A percentile compares a stretch with the other conserved stretches of the same genome.
These are phyloP conservation scores for Helarctos malayanus DNA, from an alignment of 2,797 vertebrate species.

Conservation along the genomic window DNA sequence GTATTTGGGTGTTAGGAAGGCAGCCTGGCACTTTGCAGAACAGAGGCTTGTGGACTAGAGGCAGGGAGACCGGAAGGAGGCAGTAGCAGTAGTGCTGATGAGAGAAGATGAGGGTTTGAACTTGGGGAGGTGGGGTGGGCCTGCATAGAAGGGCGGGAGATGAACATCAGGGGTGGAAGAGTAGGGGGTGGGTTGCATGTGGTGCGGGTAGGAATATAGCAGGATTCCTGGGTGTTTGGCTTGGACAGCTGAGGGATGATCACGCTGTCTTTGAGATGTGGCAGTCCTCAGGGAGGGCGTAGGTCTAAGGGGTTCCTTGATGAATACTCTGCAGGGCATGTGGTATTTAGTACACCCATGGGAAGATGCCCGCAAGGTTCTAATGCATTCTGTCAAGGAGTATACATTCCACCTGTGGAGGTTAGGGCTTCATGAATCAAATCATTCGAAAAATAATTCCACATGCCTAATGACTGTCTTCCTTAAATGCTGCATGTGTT, in stretches of 20 bases:
- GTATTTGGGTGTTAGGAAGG: neutral
- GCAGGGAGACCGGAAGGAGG: neutral
- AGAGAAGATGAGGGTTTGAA: neutral
- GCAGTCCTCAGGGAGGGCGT: neutral
- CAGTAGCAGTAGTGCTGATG: neutral
- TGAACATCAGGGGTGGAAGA: neutral
- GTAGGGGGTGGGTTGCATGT: neutral
- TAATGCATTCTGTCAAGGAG: neutral
- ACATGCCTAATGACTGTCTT: neutral
- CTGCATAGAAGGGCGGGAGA: neutral
- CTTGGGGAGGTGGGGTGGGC: neutral
- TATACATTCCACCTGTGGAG: neutral
- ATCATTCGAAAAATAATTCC: neutral
- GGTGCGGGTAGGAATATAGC: too few relatives aligned
- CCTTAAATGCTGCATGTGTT: neutral
- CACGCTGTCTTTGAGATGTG: neutral
- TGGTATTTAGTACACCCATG: neutral
- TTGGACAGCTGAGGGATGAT: neutral
- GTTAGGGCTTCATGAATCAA: neutral
- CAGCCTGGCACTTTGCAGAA: neutral
- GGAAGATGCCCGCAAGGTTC: neutral
- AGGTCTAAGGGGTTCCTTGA: neutral
- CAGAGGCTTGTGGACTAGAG: neutral
- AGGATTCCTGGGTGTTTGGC: neutral
- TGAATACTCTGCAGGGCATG: neutral